Conservation (phyloP, 53 echinoderm and acorn worm species). For the Antedon mediterranea region DNA sequence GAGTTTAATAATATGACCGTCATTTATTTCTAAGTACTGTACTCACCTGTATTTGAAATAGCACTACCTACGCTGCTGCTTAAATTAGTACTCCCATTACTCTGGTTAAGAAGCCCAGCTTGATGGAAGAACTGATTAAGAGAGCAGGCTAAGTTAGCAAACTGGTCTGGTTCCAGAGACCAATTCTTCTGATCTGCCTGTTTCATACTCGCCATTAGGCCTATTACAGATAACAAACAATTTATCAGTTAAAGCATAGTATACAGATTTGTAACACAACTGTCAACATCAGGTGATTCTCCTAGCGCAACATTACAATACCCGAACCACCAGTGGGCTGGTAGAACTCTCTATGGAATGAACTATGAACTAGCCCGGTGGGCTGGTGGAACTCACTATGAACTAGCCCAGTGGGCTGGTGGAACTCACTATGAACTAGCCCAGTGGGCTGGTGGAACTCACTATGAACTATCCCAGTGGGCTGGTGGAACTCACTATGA, state of each 20-base stretch:
- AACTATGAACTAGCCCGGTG: neutral
- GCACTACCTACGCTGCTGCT: neutral
- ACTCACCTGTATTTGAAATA: neutral
- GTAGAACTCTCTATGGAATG: too few relatives aligned
- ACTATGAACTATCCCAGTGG: too few relatives aligned
- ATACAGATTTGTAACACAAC: slow-evolving; percentile 45
- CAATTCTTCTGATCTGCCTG: slow-evolving; percentile 96
- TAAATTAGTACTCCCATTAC: slow-evolving; percentile 12
- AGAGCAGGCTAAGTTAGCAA: slow-evolving; percentile 77
- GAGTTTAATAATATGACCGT: too few relatives aligned
- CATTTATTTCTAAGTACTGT: neutral
- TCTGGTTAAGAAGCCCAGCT: slow-evolving; percentile 53
- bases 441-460: too few relatives aligned
- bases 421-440: too few relatives aligned
- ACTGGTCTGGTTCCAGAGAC: slow-evolving; percentile 89
- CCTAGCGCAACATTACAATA: too few relatives aligned
- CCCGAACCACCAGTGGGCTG: too few relatives aligned
- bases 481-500: too few relatives aligned
- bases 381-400: too few relatives aligned
- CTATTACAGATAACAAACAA: slow-evolving; percentile 10
- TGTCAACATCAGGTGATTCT: slow-evolving; percentile 38
- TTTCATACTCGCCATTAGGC: slow-evolving; percentile 92
- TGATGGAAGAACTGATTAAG: slow-evolving; percentile 89
- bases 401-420: too few relatives aligned
- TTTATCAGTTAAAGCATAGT: too few relatives aligned